A percentile compares a stretch with the other conserved stretches of the same genome.
phyloP scores from a whole-genome alignment of 1,140 invertebrate species.

The Notospermus geniculatus region DNA sequence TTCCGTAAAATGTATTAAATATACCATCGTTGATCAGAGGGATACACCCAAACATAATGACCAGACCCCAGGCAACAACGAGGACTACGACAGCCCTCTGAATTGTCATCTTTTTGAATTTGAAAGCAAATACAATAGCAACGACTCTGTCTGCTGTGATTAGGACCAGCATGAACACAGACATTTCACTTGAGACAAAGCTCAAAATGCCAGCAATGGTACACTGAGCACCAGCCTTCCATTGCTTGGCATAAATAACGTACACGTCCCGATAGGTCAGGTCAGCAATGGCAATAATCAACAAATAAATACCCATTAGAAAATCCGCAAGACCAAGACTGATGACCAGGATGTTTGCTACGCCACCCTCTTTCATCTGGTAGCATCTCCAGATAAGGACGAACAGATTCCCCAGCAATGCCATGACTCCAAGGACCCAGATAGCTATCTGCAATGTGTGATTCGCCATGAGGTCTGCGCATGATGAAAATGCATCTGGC shows the following conservation, averaged over 20 bases:
- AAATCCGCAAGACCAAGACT: neutral
- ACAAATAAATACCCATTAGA: neutral
- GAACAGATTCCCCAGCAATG: slow-evolving; percentile 4
- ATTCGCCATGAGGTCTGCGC: slow-evolving; percentile 4
- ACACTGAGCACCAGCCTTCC: neutral
- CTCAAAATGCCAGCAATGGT: neutral
- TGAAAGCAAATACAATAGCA: too few relatives aligned
- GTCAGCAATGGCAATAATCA: neutral
- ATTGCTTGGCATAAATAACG: slow-evolving; percentile 1
- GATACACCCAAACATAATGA: too few relatives aligned
- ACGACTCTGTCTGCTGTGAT: too few relatives aligned
- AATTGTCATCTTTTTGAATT: too few relatives aligned
- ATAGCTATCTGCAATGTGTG: neutral
- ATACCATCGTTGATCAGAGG: neutral
- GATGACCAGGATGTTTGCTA: neutral
- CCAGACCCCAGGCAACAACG: too few relatives aligned
- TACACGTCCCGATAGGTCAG: neutral
- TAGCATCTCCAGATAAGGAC: slow-evolving; percentile 5
- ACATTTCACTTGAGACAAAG: too few relatives aligned
- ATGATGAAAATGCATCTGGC: slow-evolving; percentile 4
- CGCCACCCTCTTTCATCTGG: neutral
- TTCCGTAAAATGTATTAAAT: neutral
- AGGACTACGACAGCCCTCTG: too few relatives aligned
- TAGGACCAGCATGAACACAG: too few relatives aligned
- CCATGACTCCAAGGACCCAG: slow-evolving; percentile 10